Evolutionary conservation across 2,888 invertebrate genomes (phyloP).

Genomic region (Lasioglossum marginatum): DNA sequence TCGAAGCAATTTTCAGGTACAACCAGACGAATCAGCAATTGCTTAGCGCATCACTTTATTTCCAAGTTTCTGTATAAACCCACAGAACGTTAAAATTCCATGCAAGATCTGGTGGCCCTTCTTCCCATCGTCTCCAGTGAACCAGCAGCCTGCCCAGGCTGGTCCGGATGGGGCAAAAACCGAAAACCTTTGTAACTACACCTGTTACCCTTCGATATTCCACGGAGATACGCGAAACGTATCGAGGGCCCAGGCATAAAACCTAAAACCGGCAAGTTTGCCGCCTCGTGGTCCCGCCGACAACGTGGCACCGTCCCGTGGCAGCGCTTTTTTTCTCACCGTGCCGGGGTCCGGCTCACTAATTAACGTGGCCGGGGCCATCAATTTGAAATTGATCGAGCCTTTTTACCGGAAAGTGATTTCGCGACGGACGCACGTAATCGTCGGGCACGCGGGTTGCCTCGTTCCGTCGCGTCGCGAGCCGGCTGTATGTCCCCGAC

Average conservation of each 20-base stretch:
- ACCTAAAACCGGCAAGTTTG: slow-evolving; percentile 65
- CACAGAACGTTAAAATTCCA: background rate
- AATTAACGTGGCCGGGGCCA: slow-evolving; percentile 76
- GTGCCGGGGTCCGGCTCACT: slow-evolving; percentile 64
- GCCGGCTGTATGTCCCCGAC: slow-evolving; percentile 35
- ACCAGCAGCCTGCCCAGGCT: background rate
- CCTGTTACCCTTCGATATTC: slow-evolving; percentile 47
- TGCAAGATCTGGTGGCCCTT: background rate
- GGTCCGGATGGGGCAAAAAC: slow-evolving; percentile 34
- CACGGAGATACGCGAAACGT: slow-evolving; percentile 29
- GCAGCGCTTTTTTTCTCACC: slow-evolving; percentile 55
- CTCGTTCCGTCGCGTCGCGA: background rate
- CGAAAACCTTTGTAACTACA: slow-evolving; percentile 47
- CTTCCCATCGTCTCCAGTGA: background rate
- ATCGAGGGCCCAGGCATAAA: slow-evolving; percentile 55
- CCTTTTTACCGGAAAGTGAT: slow-evolving; percentile 67
- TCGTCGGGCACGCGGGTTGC: slow-evolving; percentile 7
- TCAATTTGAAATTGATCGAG: slow-evolving; percentile 80
- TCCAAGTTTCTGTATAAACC: background rate
- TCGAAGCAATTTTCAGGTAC: too few relatives aligned
- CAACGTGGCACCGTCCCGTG: slow-evolving; percentile 17
- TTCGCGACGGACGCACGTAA: slow-evolving; percentile 56
- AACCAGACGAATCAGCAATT: background rate
- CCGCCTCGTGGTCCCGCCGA: slow-evolving; percentile 43
- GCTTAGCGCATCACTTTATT: background rate